These are phyloP conservation scores for Nomada flava DNA, from an alignment of 2,888 invertebrate species.

Conservation along the genomic window DNA sequence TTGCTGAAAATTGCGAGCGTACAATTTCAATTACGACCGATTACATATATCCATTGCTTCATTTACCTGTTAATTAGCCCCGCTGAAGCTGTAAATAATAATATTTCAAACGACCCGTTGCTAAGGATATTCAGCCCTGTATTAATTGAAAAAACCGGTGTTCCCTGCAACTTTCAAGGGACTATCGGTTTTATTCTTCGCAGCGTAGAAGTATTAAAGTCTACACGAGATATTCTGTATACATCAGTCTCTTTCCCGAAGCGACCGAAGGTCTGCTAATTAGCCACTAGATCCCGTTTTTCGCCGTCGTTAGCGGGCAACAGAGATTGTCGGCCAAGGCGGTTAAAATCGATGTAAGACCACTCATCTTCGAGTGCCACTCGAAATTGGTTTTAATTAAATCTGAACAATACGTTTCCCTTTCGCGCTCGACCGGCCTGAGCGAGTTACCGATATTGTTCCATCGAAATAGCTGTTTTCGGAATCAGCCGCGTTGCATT, in stretches of 20 bases:
- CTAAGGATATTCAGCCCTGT: neutral
- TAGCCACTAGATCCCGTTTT: conserved; percentile 68
- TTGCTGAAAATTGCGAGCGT: neutral
- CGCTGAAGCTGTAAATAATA: neutral
- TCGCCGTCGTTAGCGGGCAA: conserved; percentile 39
- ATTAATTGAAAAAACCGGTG: neutral
- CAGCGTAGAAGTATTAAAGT: neutral
- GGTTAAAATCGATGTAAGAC: conserved; percentile 67
- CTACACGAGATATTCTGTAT: conserved; percentile 1
- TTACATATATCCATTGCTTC: neutral
- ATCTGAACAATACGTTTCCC: conserved; percentile 69
- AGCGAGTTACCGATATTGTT: conserved; percentile 59
- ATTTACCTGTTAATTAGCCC: neutral
- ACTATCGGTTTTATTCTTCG: neutral
- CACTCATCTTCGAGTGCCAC: conserved; percentile 59
- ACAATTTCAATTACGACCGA: neutral
- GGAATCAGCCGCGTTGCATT: conserved; percentile 38
- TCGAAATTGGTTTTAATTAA: conserved; percentile 75
- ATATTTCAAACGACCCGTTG: neutral
- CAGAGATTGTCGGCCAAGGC: conserved; percentile 45
- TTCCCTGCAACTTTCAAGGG: neutral
- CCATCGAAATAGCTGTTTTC: conserved; percentile 45
- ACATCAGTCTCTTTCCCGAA: conserved; percentile 43
- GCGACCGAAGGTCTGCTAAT: conserved; percentile 68
- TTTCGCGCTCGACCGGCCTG: conserved; percentile 49